phyloP scores from a whole-genome alignment of 2,888 invertebrate species.

The Acleris holmiana region DNA sequence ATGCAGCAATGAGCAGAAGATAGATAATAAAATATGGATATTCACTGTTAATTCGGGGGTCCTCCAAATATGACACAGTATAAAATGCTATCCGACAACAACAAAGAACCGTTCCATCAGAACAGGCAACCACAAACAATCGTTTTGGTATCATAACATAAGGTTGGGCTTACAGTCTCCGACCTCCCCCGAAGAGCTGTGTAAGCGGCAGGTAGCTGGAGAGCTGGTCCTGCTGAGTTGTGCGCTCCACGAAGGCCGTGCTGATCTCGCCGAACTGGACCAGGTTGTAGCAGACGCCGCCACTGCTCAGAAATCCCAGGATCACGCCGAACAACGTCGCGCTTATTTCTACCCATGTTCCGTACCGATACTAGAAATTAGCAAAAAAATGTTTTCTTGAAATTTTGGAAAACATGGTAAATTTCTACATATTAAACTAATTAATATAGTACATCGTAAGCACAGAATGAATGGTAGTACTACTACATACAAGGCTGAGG shows the following conservation, averaged over 20 bases:
- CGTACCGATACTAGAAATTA: conserved; percentile 34
- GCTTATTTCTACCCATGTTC: conserved; percentile 34
- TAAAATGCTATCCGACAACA: too few species aligned
- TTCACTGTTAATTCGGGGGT: too few species aligned
- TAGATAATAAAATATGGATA: too few species aligned
- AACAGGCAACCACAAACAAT: background rate
- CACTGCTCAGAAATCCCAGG: conserved; percentile 42
- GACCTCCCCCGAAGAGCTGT: conserved; percentile 37
- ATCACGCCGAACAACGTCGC: conserved; percentile 34
- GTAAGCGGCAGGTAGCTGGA: conserved; percentile 35
- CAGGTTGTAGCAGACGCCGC: conserved; percentile 65
- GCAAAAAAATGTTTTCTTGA: background rate
- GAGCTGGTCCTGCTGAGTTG: conserved; percentile 23
- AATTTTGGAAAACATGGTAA: background rate
- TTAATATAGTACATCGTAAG: too few species aligned
- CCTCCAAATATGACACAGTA: too few species aligned
- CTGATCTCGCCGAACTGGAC: conserved; percentile 80
- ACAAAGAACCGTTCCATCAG: too few species aligned
- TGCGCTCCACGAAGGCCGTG: conserved; percentile 67
- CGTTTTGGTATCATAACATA: background rate
- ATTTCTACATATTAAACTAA: too few species aligned
- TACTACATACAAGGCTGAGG: too few species aligned
- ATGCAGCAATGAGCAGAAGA: too few species aligned
- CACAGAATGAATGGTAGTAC: too few species aligned
- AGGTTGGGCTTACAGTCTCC: conserved; percentile 33